Percentiles rank a stretch among this genome's conserved stretches.
Conservation (phyloP, 2,113 vertebrate species). For the Mola mola region DNA sequence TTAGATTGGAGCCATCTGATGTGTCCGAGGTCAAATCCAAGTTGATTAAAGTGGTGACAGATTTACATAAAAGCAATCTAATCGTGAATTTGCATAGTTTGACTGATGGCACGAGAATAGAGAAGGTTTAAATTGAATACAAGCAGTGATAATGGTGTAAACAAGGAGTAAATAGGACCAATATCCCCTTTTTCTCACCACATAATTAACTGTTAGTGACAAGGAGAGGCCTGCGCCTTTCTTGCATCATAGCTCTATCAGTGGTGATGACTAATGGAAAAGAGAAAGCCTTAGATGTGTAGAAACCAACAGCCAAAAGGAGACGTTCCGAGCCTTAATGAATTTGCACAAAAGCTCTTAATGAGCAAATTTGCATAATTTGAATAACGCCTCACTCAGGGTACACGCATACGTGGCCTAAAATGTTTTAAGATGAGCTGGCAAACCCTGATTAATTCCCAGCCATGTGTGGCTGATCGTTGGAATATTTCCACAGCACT, state of each 20-base stretch:
- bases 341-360: constrained; percentile 32
- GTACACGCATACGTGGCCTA: constrained; percentile 41
- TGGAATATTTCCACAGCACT: constrained; percentile 60
- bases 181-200: not conserved
- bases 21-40: not conserved
- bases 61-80: not conserved
- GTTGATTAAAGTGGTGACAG: not conserved
- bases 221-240: not conserved
- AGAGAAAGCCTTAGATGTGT: constrained; percentile 23
- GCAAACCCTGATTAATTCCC: constrained; percentile 57
- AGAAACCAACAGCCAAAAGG: constrained; percentile 30
- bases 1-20: not conserved
- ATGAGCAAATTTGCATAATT: constrained; percentile 47
- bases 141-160: no score
- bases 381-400: constrained; percentile 22
- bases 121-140: not conserved
- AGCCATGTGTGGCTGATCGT: constrained; percentile 70
- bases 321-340: constrained; percentile 30
- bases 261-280: constrained; percentile 30
- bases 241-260: constrained; percentile 27
- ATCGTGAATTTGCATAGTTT: constrained; percentile 1
- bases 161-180: not conserved
- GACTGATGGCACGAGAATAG: not conserved
- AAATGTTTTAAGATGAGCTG: constrained; percentile 45
- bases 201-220: constrained; percentile 14